Base-by-base conservation (phyloP, 2,888 invertebrate species). In the Busseola fusca region DNA sequence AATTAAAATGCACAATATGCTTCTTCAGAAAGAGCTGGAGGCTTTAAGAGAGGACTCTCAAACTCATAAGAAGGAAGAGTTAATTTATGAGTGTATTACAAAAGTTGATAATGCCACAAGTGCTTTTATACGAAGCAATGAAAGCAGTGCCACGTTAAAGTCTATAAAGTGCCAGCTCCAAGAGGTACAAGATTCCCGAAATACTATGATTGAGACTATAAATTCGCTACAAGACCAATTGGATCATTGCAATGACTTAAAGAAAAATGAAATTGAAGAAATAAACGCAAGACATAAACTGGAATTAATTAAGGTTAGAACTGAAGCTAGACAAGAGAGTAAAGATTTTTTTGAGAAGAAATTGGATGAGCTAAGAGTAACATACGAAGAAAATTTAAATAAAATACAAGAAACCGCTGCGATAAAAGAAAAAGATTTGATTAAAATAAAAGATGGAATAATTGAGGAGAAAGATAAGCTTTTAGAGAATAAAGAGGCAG, bases 1-100 rank as follows among this genome's bases (percentile, higher is more conserved):
- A 74, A 93, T 95, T 6, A 95, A 95, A 87, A 88, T 90, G 40
- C 91, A 95, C 84, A 95, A 95, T 80, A 69, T 88, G 16, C 69
- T 91, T 25, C 81, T 95, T 5, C 91, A 91, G 21, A 89, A 88
- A 70, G 93, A 95, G 79, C 80, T 95, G 5, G 65, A 81, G 7
- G 76, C 85, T 40, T 82, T 95, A 30, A 92, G 87, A 88, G 84
- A 91, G 68, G 90, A 91, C 65, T 86, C 88, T 76, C 85, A 76
- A 68, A 52, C 1, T 81, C 81, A 72, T 40, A 86, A 77, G 64
- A 76, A 76, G 40, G 80, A 80, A 48, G 83, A 88, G 56, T 80
- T 78, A 40, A 72, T 78, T 27, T 78, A 84, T 16, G 81, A 87
- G 6, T 78, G 72, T 66, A 74, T 82, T 25, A 65, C 81, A 14